Percentiles rank a stretch among this genome's conserved stretches.
Evolutionary conservation across 1,140 invertebrate species (phyloP).

Genomic region (Cephus cinctus): DNA sequence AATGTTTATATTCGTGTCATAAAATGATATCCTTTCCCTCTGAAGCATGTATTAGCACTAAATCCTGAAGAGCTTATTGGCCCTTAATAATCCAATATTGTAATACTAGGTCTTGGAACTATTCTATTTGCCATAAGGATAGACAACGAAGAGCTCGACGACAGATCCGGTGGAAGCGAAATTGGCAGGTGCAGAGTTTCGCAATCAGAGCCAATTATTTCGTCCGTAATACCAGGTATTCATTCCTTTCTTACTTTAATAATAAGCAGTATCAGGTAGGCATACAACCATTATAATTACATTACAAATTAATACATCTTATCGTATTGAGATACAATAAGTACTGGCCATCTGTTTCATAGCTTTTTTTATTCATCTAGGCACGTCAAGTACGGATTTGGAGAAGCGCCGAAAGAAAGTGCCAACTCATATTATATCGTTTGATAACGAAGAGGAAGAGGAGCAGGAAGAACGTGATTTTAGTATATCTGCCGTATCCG

Average conservation of each 20-base stretch:
- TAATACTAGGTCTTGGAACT: conserved; percentile 71
- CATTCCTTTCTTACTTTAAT: conserved; percentile 1
- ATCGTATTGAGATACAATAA: no score
- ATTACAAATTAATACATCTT: no score
- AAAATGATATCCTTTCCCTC: not conserved
- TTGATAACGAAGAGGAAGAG: conserved; percentile 61
- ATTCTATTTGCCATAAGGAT: conserved; percentile 90
- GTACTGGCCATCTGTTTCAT: no score
- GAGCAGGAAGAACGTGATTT: conserved; percentile 21
- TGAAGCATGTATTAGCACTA: conserved; percentile 1
- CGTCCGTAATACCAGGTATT: conserved; percentile 41
- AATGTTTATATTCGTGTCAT: no score
- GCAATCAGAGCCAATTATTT: conserved; percentile 60
- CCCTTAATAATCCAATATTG: conserved; percentile 9
- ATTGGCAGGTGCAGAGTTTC: conserved; percentile 35
- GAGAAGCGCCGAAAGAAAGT: conserved; percentile 62
- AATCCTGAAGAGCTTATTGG: not conserved
- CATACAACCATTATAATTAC: no score
- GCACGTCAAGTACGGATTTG: conserved; percentile 52
- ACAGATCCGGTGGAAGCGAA: conserved; percentile 49
- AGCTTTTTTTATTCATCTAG: conserved; percentile 25
- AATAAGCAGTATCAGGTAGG: no score
- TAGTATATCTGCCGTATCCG: conserved; percentile 35
- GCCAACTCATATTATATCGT: conserved; percentile 63
- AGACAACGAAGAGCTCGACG: conserved; percentile 80